phyloP scores from a whole-genome alignment of 1,140 invertebrate species.

The Pentalonia nigronervosa region DNA sequence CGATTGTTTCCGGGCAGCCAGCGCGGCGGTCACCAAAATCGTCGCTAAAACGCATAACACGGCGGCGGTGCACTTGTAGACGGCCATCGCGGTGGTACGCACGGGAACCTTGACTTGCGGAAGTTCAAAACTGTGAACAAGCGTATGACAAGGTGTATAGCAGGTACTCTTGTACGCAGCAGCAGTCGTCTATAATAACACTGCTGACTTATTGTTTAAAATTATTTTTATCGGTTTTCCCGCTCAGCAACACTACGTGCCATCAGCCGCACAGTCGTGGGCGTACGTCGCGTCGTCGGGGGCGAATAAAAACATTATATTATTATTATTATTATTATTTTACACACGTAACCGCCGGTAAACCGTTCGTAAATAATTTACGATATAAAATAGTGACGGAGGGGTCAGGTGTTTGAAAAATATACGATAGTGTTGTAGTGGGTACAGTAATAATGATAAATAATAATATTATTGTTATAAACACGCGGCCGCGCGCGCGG shows the following conservation, averaged over 20 bases:
- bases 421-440: too few species aligned
- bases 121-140: neutral
- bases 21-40: neutral
- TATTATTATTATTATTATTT: neutral
- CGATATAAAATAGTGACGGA: neutral
- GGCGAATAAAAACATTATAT: neutral
- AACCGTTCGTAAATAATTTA: neutral
- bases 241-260: neutral
- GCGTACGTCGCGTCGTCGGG: neutral
- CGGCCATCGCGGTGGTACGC: neutral
- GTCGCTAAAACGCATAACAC: neutral
- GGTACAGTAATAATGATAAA: too few species aligned
- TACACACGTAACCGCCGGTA: neutral
- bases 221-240: neutral
- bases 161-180: too few species aligned
- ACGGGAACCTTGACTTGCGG: neutral
- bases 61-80: neutral
- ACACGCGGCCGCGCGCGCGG: neutral
- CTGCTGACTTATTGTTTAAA: too few species aligned
- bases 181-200: too few species aligned
- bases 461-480: neutral
- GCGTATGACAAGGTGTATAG: too few species aligned
- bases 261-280: neutral
- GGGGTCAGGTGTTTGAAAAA: too few species aligned
- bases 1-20: constrained; percentile 35